phyloP scores from a whole-genome alignment of 1,140 invertebrate species.

The Notospermus geniculatus region DNA sequence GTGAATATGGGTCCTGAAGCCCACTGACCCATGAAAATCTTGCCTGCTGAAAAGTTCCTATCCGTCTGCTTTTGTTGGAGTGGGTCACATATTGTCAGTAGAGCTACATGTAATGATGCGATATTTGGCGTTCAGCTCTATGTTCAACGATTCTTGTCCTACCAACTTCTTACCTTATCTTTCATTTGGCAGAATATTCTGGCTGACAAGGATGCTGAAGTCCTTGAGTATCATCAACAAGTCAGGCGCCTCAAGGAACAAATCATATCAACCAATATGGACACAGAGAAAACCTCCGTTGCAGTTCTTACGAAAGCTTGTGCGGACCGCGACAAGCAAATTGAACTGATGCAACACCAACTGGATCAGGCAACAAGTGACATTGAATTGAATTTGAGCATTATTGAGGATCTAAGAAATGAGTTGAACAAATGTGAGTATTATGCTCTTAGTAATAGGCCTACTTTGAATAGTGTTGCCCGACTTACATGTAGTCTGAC shows the following conservation, averaged over 20 bases:
- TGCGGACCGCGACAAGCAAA: constrained; percentile 64
- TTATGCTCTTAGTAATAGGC: no score
- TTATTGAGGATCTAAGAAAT: constrained; percentile 62
- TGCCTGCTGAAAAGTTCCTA: no score
- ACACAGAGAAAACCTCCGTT: constrained; percentile 55
- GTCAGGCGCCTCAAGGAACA: constrained; percentile 55
- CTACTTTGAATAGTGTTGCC: no score
- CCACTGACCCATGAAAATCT: no score
- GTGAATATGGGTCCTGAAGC: no score
- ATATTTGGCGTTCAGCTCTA: constrained; percentile 7
- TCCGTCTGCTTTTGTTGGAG: no score
- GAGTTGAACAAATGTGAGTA: constrained; percentile 47
- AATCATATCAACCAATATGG: constrained; percentile 51
- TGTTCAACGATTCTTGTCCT: not conserved
- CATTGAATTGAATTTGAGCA: constrained; percentile 63
- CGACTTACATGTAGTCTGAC: no score
- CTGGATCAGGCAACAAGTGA: constrained; percentile 69
- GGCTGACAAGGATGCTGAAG: constrained; percentile 67
- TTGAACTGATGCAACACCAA: constrained; percentile 67
- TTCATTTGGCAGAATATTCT: constrained; percentile 48
- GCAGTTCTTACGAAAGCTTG: constrained; percentile 56
- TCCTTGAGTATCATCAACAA: constrained; percentile 59
- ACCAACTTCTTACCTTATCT: not conserved
- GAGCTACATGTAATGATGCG: no score
- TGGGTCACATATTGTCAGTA: no score